Percentiles rank a stretch among this genome's conserved stretches.
These are phyloP conservation scores for Phoeniculus purpureus DNA, from an alignment of 2,797 vertebrate genomes.

Conservation along the genomic window DNA sequence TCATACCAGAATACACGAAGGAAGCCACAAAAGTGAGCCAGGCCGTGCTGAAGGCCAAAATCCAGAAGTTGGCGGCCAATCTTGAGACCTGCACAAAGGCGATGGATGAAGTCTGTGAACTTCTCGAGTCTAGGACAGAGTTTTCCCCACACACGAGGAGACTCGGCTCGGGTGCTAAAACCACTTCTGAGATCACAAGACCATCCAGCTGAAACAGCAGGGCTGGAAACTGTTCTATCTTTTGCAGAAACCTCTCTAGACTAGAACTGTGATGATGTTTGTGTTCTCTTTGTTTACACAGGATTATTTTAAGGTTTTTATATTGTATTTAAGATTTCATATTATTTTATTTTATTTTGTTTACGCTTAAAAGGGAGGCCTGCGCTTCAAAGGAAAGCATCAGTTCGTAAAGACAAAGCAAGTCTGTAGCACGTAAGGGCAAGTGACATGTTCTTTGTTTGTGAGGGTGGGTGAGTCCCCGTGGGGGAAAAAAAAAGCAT, in stretches of 20 bases:
- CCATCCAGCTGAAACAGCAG: slow-evolving; percentile 12
- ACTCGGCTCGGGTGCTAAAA: not conserved
- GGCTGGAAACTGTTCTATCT: not conserved
- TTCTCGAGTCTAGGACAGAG: slow-evolving; percentile 67
- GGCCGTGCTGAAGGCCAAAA: slow-evolving; percentile 76
- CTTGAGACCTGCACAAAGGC: slow-evolving; percentile 76
- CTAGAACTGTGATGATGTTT: slow-evolving; percentile 7
- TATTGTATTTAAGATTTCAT: slow-evolving; percentile 3
- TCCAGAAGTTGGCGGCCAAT: slow-evolving; percentile 79
- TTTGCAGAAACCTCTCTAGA: slow-evolving; percentile 16
- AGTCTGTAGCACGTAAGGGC: slow-evolving; percentile 34
- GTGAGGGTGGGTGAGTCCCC: not conserved
- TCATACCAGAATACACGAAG: slow-evolving; percentile 73
- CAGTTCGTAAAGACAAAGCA: slow-evolving; percentile 19
- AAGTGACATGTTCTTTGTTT: slow-evolving; percentile 8
- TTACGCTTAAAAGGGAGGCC: not conserved
- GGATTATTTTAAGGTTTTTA: not conserved
- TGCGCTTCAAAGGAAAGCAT: not conserved
- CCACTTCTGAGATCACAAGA: not conserved
- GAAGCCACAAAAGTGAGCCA: slow-evolving; percentile 78
- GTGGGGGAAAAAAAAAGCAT: not conserved
- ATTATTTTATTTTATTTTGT: not conserved
- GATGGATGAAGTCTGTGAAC: slow-evolving; percentile 78
- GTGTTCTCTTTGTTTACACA: slow-evolving; percentile 50
- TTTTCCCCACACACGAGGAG: not conserved